Base-by-base conservation (phyloP, 2,888 invertebrate species). In the Urechis unicinctus region DNA sequence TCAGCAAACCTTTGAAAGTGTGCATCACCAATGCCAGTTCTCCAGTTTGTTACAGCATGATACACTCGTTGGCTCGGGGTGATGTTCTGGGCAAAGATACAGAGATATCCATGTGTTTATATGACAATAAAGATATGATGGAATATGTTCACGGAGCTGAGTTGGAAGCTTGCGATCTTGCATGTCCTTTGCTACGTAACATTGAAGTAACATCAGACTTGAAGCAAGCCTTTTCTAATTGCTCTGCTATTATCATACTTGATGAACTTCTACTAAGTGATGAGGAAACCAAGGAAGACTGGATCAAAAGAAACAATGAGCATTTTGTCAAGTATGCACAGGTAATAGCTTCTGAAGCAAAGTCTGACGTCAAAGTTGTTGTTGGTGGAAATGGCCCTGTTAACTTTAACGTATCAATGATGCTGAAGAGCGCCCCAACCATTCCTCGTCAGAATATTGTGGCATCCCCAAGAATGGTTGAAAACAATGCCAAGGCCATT, bases 21-120 rank as follows among this genome's bases (percentile, higher is more conserved):
- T 74, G 74, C 58, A 69, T 77, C 45, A 71, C 73, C 3, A 70
- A 68, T 57, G 76, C 76, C 17, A 60, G 59, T n/a, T 67, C 64
- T 31, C 61, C 64, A 25, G 63, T 68, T 0, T 68, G 68, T 52
- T 75, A 75, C 52, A 50, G 56, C 52, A 49, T 75, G 53, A 59
- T 74, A 1, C 58, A 67, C 48, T 41, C 62, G 21, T 60, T 75
- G 3, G 65, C 65, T 25, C 57, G 62, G n/a, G 75, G 75, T 1
- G 68, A 73, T 41, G 68, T 74, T 0, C 64, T 77, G 22, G 75
- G 74, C 1, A 46, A 44, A 2, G 55, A 62, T 13, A 65, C 65
- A 25, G 73, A 76, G 56, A 50, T 77, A 6, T 59, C 66, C 13
- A 59, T 77, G 21, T 63, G 63, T 21, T 63, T 77, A 26, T 56